These are phyloP conservation scores for Falcunculus frontatus DNA, from an alignment of 2,113 vertebrate species.

Conservation along the genomic window DNA sequence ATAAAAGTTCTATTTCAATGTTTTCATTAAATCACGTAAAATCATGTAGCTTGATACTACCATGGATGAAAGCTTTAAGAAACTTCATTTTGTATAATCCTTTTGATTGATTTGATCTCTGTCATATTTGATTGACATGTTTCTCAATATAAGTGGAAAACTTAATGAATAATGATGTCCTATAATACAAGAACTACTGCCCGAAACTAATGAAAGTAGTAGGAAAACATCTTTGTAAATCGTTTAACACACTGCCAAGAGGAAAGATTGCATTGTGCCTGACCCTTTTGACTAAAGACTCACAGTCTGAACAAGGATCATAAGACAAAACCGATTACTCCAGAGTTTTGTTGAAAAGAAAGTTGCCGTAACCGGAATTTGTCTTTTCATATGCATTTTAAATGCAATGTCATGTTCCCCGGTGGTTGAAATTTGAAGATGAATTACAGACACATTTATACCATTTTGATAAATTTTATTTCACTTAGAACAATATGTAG, in stretches of 20 bases:
- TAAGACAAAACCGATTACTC: not conserved
- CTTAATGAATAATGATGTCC: not conserved
- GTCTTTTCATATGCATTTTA: not conserved
- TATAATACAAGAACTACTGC: not conserved
- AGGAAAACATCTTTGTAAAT: not conserved
- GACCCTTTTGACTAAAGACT: not conserved
- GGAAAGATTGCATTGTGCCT: not conserved
- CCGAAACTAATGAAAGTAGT: not conserved
- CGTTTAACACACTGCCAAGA: not conserved
- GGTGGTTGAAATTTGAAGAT: not conserved
- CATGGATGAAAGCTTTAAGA: not conserved
- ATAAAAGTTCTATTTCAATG: not conserved
- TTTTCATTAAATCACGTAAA: not conserved
- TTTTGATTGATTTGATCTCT: not conserved
- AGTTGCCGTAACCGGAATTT: not conserved
- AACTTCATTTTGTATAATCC: not conserved
- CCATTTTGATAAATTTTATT: not conserved
- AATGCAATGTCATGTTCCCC: not conserved
- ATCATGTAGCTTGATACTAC: not conserved
- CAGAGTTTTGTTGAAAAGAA: not conserved
- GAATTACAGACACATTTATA: not conserved
- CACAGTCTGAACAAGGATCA: not conserved
- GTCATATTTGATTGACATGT: not conserved
- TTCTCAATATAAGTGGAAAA: not conserved
- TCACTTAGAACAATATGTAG: not conserved